Evolutionary conservation across 2,888 invertebrate genomes (phyloP), one percentile per base, ranked within the genome.

Genomic region (Rhagium mordax): DNA sequence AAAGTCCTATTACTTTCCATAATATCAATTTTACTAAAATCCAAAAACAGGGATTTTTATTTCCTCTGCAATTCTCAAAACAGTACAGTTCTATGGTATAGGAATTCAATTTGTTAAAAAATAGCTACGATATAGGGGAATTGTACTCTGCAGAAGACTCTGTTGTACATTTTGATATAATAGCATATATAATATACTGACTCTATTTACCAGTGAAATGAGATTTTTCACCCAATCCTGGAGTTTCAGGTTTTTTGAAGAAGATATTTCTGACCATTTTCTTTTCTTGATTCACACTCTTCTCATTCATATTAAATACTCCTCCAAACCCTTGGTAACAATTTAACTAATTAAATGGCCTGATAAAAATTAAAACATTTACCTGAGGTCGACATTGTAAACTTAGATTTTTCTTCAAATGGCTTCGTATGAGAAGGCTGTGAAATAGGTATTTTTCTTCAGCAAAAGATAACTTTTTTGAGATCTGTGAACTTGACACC

Each of bases 371-470:
- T 1, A 24, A 24, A 24, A 2, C 5, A 33, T 16, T 51, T 65
- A 65, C 65, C 53, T 53, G 65, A n/a, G 13, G 53, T n/a, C 15
- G 53, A 41, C 15, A 53, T 27, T 5, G 3, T 29, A 33, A 53
- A 53, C 2, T 51, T 16, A 29, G 65, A 33, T 41, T 29, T 65
- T 15, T 53, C 53, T n/a, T n/a, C 20, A 20, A 41, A n/a, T n/a
- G n/a, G 2, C 41, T n/a, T 13, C n/a, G 13, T n/a, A 41, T n/a
- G 3, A 2, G 41, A n/a, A 41, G n/a, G 13, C 41, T 41, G 41
- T 41, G n/a, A n/a, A 15, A 41, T n/a, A 41, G n/a, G 8, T 21
- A 27, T 21, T 24, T 55, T 55, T 6, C 2, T 27, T n/a, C 27
- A 21, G 20, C 6, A 55, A 55, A n/a, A 27, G n/a, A 13, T 21